phyloP scores from a whole-genome alignment of 2,113 vertebrate species.

The Eulemur rufifrons region DNA sequence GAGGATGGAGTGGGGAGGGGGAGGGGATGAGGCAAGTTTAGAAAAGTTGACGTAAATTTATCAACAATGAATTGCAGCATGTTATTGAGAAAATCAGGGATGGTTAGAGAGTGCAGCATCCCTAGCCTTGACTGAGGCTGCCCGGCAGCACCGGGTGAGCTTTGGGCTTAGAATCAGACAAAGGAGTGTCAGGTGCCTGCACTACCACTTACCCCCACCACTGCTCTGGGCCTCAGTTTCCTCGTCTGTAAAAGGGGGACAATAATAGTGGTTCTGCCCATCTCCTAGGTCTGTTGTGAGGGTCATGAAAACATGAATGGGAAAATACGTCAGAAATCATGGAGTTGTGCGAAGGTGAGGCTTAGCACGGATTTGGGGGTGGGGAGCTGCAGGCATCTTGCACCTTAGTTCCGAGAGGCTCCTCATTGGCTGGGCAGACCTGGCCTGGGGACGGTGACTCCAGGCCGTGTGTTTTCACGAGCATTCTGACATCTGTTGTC shows the following conservation, averaged over 20 bases:
- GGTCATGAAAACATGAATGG: neutral
- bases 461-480: neutral
- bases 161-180: neutral
- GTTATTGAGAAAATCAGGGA: neutral
- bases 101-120: rapidly evolving
- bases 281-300: neutral
- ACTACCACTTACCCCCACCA: neutral
- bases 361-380: rapidly evolving
- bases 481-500: neutral
- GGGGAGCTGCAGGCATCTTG: neutral
- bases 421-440: neutral
- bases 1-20: neutral
- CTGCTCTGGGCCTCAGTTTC: neutral
- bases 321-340: neutral
- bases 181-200: neutral
- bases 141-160: neutral
- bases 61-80: neutral
- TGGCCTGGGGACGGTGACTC: neutral
- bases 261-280: neutral
- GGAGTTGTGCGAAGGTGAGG: neutral
- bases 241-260: neutral
- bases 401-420: neutral
- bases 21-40: neutral
- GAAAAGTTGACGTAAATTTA: neutral
- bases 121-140: neutral